Percentiles rank a stretch among this genome's conserved stretches.
Conservation (phyloP, 1,140 invertebrate genomes). For the Drosophila seguyi region DNA sequence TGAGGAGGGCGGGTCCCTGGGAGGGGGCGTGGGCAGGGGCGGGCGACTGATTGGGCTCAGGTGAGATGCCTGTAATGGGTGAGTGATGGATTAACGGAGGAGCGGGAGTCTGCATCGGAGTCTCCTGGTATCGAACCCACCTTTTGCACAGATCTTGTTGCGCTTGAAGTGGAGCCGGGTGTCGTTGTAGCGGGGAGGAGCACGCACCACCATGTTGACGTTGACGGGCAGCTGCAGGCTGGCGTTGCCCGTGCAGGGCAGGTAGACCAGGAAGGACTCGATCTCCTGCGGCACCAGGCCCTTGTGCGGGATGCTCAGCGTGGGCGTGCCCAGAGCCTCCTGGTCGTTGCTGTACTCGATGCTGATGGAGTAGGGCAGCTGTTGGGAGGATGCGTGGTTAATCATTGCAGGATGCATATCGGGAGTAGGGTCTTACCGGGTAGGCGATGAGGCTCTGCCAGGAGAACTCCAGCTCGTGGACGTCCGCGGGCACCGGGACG, state of each 20-base stretch:
- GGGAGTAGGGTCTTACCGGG: constrained; percentile 88
- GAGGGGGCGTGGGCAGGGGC: constrained; percentile 82
- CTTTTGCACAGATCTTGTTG: constrained; percentile 95
- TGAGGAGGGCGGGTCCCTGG: constrained; percentile 77
- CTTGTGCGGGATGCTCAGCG: constrained; percentile 92
- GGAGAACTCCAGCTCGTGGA: constrained; percentile 94
- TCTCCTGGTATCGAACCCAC: constrained; percentile 84
- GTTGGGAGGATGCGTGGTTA: constrained; percentile 16
- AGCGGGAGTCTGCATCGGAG: too few relatives aligned
- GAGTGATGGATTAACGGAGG: constrained; percentile 20
- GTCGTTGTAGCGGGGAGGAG: constrained; percentile 87
- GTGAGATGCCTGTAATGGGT: constrained; percentile 70
- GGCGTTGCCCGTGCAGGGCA: constrained; percentile 90
- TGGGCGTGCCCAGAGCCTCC: constrained; percentile 90
- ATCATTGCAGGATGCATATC: constrained; percentile 54
- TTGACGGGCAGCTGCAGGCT: constrained; percentile 89
- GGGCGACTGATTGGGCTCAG: constrained; percentile 82
- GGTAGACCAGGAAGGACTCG: constrained; percentile 92
- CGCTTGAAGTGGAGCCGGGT: constrained; percentile 92
- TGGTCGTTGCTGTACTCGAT: constrained; percentile 90
- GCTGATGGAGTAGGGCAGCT: constrained; percentile 92
- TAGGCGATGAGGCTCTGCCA: constrained; percentile 92
- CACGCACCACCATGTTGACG: constrained; percentile 92
- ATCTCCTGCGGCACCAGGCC: constrained; percentile 91
- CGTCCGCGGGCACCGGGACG: too few relatives aligned